Evolutionary conservation across 2,797 vertebrate genomes (phyloP).

Genomic region (Lepidocolaptes lacrymiger): DNA sequence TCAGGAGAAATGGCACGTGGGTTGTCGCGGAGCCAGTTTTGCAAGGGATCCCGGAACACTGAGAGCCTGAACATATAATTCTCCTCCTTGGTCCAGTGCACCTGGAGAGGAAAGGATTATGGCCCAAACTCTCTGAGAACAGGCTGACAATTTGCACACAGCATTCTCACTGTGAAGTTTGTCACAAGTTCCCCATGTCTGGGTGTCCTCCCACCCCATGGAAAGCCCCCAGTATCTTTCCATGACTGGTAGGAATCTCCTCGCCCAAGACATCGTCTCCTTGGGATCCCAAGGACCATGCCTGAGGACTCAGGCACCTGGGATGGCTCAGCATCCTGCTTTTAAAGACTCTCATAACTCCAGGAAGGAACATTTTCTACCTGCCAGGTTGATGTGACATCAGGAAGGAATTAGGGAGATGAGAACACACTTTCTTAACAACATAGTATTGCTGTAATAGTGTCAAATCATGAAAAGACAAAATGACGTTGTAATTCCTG

Average conservation of each 20-base stretch:
- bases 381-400: neutral
- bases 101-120: conserved; percentile 70
- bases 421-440: neutral
- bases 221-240: neutral
- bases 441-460: accelerated
- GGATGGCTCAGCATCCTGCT: neutral
- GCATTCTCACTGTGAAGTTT: accelerated
- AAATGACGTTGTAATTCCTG: neutral
- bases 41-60: conserved; percentile 79
- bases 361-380: neutral
- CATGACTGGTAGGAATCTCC: neutral
- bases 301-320: neutral
- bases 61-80: conserved; percentile 96
- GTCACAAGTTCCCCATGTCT: accelerated
- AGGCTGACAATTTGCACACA: neutral
- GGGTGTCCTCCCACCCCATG: accelerated
- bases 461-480: neutral
- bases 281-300: neutral
- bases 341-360: neutral
- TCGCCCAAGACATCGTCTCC: neutral
- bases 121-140: neutral
- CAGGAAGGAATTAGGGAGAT: neutral
- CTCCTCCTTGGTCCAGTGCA: conserved; percentile 94
- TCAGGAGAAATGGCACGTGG: conserved; percentile 80
- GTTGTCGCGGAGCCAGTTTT: conserved; percentile 82